Percentiles rank a stretch among this genome's conserved stretches.
Conservation (phyloP, 2,888 invertebrate species). For the Allolobophora icterica region DNA sequence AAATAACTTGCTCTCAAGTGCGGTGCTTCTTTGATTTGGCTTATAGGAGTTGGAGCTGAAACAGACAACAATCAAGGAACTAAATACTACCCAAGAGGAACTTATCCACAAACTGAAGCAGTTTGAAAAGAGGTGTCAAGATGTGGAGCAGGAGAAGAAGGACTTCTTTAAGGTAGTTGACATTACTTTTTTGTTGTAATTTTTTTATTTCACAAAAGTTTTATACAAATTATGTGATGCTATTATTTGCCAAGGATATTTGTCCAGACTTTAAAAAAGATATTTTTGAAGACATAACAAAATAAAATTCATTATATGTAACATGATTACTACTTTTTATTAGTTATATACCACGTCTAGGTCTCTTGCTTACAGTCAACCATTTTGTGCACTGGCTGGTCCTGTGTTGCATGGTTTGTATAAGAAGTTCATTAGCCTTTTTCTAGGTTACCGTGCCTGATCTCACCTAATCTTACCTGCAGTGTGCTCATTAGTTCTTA, state of each 20-base stretch:
- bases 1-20: neutral
- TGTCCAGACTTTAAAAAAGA: neutral
- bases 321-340: too few species aligned
- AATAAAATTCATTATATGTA: too few species aligned
- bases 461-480: neutral
- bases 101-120: neutral
- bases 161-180: neutral
- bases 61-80: constrained; percentile 20
- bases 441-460: neutral
- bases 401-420: neutral
- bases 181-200: neutral
- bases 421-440: neutral
- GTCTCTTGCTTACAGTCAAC: too few species aligned
- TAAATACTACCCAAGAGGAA: neutral
- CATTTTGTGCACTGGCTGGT: too few species aligned
- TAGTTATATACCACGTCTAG: too few species aligned
- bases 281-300: neutral
- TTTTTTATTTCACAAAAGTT: neutral
- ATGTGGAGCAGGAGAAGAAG: neutral
- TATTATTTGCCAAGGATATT: neutral
- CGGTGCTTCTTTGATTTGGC: neutral
- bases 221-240: neutral
- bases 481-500: neutral
- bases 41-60: neutral
- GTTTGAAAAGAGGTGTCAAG: constrained; percentile 7